Percentiles rank a stretch among this genome's conserved stretches.
Conservation (phyloP, 2,113 vertebrate species). For the Euleptes europaea region DNA sequence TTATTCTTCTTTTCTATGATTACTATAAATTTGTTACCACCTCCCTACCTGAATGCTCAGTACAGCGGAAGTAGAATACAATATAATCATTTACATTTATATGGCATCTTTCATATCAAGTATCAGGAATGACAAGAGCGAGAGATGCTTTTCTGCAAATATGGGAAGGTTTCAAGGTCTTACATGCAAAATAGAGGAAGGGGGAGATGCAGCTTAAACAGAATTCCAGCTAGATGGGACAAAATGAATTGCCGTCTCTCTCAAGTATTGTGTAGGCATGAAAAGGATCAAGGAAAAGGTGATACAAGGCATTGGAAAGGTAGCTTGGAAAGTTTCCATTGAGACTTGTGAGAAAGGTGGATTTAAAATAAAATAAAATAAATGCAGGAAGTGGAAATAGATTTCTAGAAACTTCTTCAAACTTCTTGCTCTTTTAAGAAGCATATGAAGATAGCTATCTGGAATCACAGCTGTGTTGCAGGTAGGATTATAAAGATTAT, state of each 20-base stretch:
- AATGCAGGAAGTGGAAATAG: not conserved
- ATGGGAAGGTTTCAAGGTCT: conserved; percentile 16
- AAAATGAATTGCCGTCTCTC: conserved; percentile 9
- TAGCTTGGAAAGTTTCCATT: not conserved
- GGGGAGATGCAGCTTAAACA: not conserved
- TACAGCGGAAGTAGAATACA: not conserved
- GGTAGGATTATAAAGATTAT: not conserved
- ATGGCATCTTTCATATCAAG: conserved; percentile 22
- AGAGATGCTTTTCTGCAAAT: conserved; percentile 1
- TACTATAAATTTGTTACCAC: not conserved
- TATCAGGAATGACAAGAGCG: conserved; percentile 20
- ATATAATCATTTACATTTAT: conserved; percentile 2
- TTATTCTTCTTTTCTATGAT: not conserved
- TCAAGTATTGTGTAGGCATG: not conserved
- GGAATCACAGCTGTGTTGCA: not conserved
- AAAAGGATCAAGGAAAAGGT: not conserved
- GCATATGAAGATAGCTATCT: not conserved
- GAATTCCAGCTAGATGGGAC: conserved; percentile 13
- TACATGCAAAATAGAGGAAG: conserved; percentile 10
- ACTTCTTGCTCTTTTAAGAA: not conserved
- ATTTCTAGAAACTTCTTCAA: not conserved
- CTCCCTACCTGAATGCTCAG: not conserved
- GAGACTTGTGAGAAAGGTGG: not conserved
- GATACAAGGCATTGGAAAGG: not conserved
- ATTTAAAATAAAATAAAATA: not conserved